Conservation (phyloP, 1,140 invertebrate genomes). For the Dinoponera quadriceps region DNA sequence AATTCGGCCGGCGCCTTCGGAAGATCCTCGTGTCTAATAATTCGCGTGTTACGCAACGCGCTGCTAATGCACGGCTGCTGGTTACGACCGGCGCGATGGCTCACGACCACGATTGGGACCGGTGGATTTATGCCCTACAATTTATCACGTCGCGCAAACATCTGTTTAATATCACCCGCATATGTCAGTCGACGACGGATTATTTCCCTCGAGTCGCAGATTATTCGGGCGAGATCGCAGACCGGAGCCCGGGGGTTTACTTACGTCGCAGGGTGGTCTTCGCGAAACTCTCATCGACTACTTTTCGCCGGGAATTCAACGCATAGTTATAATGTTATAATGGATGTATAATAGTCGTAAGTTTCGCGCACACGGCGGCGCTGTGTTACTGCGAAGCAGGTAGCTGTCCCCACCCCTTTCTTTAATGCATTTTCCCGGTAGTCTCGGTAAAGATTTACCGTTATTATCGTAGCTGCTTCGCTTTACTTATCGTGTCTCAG, state of each 20-base stretch:
- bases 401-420: neutral
- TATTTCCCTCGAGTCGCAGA: conserved; percentile 30
- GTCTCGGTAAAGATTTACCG: conserved; percentile 1
- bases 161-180: conserved; percentile 49
- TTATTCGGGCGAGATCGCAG: conserved; percentile 27
- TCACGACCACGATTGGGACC: conserved; percentile 34
- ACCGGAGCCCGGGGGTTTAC: neutral
- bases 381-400: neutral
- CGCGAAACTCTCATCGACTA: neutral
- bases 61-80: conserved; percentile 24
- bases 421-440: neutral
- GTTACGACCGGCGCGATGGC: conserved; percentile 34
- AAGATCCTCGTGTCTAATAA: conserved; percentile 26
- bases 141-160: conserved; percentile 52
- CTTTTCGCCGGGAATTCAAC: neutral
- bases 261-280: neutral
- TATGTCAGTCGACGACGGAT: conserved; percentile 48
- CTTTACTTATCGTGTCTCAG: neutral
- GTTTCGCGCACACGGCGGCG: neutral
- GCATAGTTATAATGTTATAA: conserved; percentile 20
- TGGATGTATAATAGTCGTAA: conserved; percentile 8
- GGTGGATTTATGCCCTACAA: conserved; percentile 39
- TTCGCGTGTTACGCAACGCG: neutral
- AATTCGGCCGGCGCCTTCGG: neutral
- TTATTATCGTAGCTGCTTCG: neutral